A percentile compares a stretch with the other conserved stretches of the same genome.
Conservation (phyloP, 2,113 vertebrate species). For the Pitta sordida region DNA sequence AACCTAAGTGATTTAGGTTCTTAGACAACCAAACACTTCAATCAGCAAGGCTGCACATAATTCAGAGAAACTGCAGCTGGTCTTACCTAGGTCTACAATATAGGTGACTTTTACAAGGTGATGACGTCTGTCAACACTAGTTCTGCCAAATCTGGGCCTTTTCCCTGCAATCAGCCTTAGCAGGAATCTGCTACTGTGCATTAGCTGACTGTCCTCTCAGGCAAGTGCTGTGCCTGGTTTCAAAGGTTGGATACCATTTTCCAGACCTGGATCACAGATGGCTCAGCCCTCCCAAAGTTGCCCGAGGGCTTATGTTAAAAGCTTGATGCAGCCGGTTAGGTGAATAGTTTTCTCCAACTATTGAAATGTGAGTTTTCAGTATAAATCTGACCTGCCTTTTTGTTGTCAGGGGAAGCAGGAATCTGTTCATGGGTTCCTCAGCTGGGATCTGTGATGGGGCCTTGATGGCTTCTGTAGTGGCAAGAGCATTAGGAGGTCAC, state of each 20-base stretch:
- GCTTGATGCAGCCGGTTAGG: not conserved
- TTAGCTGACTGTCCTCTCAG: not conserved
- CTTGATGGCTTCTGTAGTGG: not conserved
- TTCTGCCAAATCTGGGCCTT: not conserved
- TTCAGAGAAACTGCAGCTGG: not conserved
- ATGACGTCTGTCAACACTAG: not conserved
- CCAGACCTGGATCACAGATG: not conserved
- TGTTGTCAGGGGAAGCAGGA: not conserved
- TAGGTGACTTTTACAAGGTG: conserved; percentile 16
- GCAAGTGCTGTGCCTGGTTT: not conserved
- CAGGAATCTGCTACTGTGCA: not conserved
- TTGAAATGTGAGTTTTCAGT: not conserved
- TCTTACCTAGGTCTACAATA: not conserved
- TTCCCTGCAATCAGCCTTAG: not conserved
- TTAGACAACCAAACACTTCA: not conserved
- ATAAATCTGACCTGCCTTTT: not conserved
- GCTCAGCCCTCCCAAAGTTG: not conserved
- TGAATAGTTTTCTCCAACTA: not conserved
- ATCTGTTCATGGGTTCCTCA: not conserved
- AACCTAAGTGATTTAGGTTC: not conserved
- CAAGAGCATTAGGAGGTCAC: not conserved
- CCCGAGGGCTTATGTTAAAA: not conserved
- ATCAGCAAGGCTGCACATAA: not conserved
- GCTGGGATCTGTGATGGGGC: not conserved
- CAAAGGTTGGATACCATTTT: not conserved